Conservation (phyloP, 2,797 vertebrate species). For the Sardinella longiceps region DNA sequence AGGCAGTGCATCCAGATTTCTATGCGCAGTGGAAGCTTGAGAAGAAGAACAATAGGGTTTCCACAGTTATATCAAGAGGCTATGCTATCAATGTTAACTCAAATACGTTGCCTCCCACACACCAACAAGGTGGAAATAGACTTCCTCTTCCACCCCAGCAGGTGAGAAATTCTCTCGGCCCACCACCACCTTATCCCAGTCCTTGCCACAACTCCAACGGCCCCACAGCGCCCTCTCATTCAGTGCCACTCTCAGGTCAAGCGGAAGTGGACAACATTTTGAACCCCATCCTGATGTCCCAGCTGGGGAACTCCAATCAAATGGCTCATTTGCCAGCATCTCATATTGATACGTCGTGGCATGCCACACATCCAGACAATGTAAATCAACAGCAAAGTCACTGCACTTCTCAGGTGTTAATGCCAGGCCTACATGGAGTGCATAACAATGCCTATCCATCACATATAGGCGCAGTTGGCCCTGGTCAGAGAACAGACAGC, state of each 20-base stretch:
- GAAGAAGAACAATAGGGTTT: slow-evolving; percentile 79
- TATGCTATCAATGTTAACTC: slow-evolving; percentile 67
- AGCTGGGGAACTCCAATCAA: slow-evolving; percentile 80
- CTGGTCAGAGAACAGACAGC: slow-evolving; percentile 63
- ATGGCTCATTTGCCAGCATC: slow-evolving; percentile 71
- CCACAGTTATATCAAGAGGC: slow-evolving; percentile 61
- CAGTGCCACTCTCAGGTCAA: slow-evolving; percentile 76
- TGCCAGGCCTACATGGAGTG: slow-evolving; percentile 45
- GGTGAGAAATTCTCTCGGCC: slow-evolving; percentile 74
- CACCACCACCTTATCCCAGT: slow-evolving; percentile 69
- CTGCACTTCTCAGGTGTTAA: slow-evolving; percentile 55
- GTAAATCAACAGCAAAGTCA: slow-evolving; percentile 54
- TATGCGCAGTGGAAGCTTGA: slow-evolving; percentile 88
- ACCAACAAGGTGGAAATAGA: slow-evolving; percentile 63
- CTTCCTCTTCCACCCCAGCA: slow-evolving; percentile 62
- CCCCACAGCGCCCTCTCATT: slow-evolving; percentile 69
- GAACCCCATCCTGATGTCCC: slow-evolving; percentile 89
- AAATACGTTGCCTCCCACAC: slow-evolving; percentile 57
- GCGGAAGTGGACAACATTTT: slow-evolving; percentile 85
- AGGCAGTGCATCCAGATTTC: slow-evolving; percentile 87
- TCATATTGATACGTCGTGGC: slow-evolving; percentile 76
- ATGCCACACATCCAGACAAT: slow-evolving; percentile 59
- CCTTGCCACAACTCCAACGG: slow-evolving; percentile 72
- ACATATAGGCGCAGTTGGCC: slow-evolving; percentile 48
- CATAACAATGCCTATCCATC: slow-evolving; percentile 54